Conservation (phyloP, 2,113 vertebrate genomes). For the Holacanthus passer region DNA sequence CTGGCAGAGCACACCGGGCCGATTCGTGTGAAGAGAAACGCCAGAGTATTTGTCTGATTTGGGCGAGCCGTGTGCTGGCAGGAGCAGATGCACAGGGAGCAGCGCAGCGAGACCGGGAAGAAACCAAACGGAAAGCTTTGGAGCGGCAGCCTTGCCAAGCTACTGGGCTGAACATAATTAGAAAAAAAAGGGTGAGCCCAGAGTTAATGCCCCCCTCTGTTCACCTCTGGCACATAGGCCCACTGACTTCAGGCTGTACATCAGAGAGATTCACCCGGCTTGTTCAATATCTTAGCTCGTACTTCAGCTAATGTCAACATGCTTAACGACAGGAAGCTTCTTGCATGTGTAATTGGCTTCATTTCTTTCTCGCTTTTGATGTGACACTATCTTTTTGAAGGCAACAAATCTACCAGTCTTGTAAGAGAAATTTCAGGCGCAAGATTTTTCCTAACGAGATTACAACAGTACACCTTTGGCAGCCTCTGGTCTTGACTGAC, state of each 20-base stretch:
- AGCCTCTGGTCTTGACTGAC: not conserved
- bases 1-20: slow-evolving; percentile 39
- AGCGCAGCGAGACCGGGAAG: slow-evolving; percentile 9
- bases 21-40: slow-evolving; percentile 35
- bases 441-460: not conserved
- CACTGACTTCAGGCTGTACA: not conserved
- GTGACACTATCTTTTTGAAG: not conserved
- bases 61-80: slow-evolving; percentile 2
- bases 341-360: not conserved
- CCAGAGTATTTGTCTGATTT: slow-evolving; percentile 56
- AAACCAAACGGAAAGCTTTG: slow-evolving; percentile 53
- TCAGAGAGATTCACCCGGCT: not conserved
- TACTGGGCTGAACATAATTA: slow-evolving; percentile 41
- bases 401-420: not conserved
- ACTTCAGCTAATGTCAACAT: not conserved
- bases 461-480: not conserved
- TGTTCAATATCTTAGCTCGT: not conserved
- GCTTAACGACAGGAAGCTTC: not conserved
- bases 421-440: not conserved
- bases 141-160: slow-evolving; percentile 30
- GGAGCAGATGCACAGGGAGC: slow-evolving; percentile 27
- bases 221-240: slow-evolving; percentile 21
- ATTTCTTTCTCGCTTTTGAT: not conserved
- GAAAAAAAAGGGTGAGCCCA: slow-evolving; percentile 9
- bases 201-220: slow-evolving; percentile 19